Evolutionary conservation across 1,140 invertebrate genomes (phyloP), one percentile per base, ranked within the genome.

Genomic region (Microplitis mediator): DNA sequence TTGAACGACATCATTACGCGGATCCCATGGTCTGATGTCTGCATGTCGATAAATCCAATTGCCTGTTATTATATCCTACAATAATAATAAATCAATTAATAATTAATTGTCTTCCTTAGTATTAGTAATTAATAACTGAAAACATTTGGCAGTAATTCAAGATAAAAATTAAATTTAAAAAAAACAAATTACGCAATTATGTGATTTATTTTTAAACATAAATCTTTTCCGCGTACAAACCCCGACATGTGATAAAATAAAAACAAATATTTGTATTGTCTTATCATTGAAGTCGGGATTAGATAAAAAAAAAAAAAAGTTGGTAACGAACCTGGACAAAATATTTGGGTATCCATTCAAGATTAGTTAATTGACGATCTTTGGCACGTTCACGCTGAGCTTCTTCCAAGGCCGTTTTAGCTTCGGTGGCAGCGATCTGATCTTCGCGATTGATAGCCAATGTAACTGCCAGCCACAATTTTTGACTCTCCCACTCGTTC

Each of bases 331-430:
- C 91, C 80, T 92, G 90, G 75, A 91, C 90, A 82, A 96, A 96
- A 77, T 93, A 89, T 60, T 89, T 89, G 0, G 94, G 91, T 50
- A 88, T 77, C 91, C 93, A 94, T 64, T 91, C 89, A 51, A 89
- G 86, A 60, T 90, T 88, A 72, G 87, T 89, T 0, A 85, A 82
- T 75, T 91, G 90, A 4, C 94, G 86, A 66, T 93, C 91, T 78
- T 92, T 89, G 0, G 91, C 91, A 2, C 90, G 89, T 58, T 89
- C 88, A 16, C 96, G 88, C 84, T 98, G 96, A 6, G 90, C 91
- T 81, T 97, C 95, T 79, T 98, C 96, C 54, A 98, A 88, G 60
- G 91, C 84, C 4, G 94, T 96, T 86, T 98, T 98, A 78, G 96
- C 94, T 64, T 95, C 92, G 3, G 96, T 98, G 0, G 96, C 96